These are phyloP conservation scores for Melanchra persicariae DNA, from an alignment of 2,888 invertebrate genomes.

Conservation along the genomic window DNA sequence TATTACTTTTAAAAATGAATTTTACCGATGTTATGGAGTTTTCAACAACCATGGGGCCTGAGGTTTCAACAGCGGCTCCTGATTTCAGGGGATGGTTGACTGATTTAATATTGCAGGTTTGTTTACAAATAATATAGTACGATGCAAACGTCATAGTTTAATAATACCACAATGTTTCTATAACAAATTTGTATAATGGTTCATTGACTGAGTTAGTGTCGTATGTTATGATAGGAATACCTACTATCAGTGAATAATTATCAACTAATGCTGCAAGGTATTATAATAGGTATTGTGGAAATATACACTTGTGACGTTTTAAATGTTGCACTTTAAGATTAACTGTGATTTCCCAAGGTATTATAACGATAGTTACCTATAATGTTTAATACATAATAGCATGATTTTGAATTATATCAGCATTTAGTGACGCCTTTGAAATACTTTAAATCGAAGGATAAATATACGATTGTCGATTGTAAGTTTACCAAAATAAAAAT, in stretches of 20 bases:
- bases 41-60: slow-evolving; percentile 63
- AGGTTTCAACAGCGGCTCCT: slow-evolving; percentile 70
- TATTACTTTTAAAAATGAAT: slow-evolving; percentile 73
- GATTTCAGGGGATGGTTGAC: slow-evolving; percentile 82
- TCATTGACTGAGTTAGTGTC: slow-evolving; percentile 50
- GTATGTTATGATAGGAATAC: slow-evolving; percentile 45
- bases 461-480: not conserved
- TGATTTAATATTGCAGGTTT: slow-evolving; percentile 81
- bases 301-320: slow-evolving; percentile 29
- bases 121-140: slow-evolving; percentile 50
- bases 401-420: not conserved
- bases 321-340: slow-evolving; percentile 25
- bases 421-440: not conserved
- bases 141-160: slow-evolving; percentile 22
- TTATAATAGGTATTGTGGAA: slow-evolving; percentile 17
- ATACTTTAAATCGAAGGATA: not conserved
- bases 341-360: slow-evolving; percentile 13
- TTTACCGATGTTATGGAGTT: slow-evolving; percentile 71
- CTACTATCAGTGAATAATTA: slow-evolving; percentile 23
- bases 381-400: not conserved
- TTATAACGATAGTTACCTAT: not conserved
- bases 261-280: slow-evolving; percentile 19
- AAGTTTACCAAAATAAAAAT: not conserved
- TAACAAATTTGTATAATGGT: slow-evolving; percentile 53
- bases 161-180: slow-evolving; percentile 41